These are phyloP conservation scores for Pollenia angustigena DNA, from an alignment of 2,888 invertebrate species.

Conservation along the genomic window DNA sequence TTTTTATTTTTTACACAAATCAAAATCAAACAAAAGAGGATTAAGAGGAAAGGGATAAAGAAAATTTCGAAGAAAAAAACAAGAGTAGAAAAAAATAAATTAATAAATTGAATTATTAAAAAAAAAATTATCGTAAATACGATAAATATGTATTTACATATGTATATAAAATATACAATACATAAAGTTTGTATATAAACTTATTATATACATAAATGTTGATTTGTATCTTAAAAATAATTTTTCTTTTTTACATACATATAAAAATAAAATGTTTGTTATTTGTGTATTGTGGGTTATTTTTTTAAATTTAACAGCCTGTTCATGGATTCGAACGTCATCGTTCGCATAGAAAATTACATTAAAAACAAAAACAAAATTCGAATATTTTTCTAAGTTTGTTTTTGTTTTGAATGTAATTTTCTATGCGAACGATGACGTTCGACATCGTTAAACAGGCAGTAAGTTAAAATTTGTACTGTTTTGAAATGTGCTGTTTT, in stretches of 20 bases:
- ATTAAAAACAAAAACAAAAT: too few species aligned
- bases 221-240: slow-evolving; percentile 34
- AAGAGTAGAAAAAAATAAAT: slow-evolving; percentile 40
- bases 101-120: slow-evolving; percentile 37
- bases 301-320: too few species aligned
- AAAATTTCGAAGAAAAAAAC: slow-evolving; percentile 58
- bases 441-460: too few species aligned
- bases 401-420: too few species aligned
- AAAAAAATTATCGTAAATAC: slow-evolving; percentile 38
- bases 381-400: too few species aligned
- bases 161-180: slow-evolving; percentile 39
- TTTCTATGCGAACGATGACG: too few species aligned
- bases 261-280: slow-evolving; percentile 46
- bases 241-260: slow-evolving; percentile 21
- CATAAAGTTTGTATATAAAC: slow-evolving; percentile 35
- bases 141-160: not conserved
- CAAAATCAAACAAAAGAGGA: slow-evolving; percentile 5
- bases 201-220: not conserved
- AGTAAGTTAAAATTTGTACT: slow-evolving; percentile 26
- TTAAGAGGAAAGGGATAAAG: slow-evolving; percentile 35
- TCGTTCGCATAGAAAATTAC: too few species aligned
- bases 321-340: too few species aligned
- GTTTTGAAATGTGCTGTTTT: slow-evolving; percentile 25
- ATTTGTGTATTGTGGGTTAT: not conserved
- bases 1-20: slow-evolving; percentile 6